Evolutionary conservation across 1,140 invertebrate species (phyloP).

Genomic region (Teleopsis dalmanni): DNA sequence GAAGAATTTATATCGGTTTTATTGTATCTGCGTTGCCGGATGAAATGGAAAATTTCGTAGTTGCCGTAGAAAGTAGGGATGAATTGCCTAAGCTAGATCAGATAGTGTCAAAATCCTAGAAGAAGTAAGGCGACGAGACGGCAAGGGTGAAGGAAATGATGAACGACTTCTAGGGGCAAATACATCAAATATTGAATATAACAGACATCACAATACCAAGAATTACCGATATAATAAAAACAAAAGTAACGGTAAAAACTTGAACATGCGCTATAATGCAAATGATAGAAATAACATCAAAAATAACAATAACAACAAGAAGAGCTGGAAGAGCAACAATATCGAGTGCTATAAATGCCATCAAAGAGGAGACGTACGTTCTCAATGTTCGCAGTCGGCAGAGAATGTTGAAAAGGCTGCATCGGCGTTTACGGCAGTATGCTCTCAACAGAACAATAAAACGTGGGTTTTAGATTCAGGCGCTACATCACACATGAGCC

Average conservation of each 20-base stretch:
- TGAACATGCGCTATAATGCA: neutral
- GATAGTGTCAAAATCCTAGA: conserved; percentile 7
- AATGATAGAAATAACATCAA: neutral
- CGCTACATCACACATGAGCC: neutral
- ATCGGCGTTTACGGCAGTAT: neutral
- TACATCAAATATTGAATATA: neutral
- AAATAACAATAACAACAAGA: neutral
- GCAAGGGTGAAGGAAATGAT: neutral
- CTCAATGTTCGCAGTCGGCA: neutral
- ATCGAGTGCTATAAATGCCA: conserved; percentile 1
- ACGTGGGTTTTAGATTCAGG: conserved; percentile 4
- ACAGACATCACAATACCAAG: neutral
- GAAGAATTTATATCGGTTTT: conserved; percentile 6
- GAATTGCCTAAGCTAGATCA: conserved; percentile 8
- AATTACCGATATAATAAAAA: neutral
- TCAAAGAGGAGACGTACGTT: neutral
- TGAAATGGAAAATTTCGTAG: conserved; percentile 13
- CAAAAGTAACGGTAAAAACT: neutral
- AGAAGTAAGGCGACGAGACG: conserved; percentile 6
- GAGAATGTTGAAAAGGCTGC: neutral
- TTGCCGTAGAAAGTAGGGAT: conserved; percentile 9
- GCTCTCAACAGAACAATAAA: neutral
- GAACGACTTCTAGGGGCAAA: neutral
- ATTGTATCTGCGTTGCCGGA: conserved; percentile 9
- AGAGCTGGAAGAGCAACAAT: neutral